A percentile compares a stretch with the other conserved stretches of the same genome.
Conservation (phyloP, 2,797 vertebrate genomes). For the Rhinogobio ventralis region DNA sequence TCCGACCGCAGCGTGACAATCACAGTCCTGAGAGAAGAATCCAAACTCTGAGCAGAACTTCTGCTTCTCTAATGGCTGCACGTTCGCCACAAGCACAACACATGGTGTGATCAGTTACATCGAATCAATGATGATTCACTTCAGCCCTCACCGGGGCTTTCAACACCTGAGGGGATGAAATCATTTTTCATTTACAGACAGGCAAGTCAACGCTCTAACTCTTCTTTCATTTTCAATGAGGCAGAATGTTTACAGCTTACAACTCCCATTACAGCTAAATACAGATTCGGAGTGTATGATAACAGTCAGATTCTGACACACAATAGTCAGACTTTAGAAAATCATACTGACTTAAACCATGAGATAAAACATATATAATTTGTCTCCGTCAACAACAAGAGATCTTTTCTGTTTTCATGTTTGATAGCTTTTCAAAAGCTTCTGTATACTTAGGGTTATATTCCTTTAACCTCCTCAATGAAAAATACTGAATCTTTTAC, state of each 20-base stretch:
- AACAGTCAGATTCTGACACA: background rate
- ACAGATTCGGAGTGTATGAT: background rate
- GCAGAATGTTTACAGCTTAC: background rate
- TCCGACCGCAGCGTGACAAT: background rate
- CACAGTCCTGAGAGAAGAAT: background rate
- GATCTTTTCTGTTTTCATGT: background rate
- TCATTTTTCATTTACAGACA: conserved; percentile 20
- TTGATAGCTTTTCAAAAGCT: background rate
- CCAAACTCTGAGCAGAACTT: conserved; percentile 24
- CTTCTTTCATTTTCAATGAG: background rate
- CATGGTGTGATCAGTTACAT: conserved; percentile 35
- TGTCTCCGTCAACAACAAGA: background rate
- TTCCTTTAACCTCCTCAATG: background rate
- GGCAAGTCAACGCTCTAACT: conserved; percentile 11
- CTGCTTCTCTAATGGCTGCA: conserved; percentile 6
- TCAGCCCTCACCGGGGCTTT: background rate
- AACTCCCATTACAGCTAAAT: background rate
- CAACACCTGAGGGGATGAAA: conserved; percentile 32
- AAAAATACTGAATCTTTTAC: background rate
- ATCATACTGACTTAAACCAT: background rate
- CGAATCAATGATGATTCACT: conserved; percentile 27
- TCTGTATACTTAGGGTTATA: background rate
- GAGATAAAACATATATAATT: background rate
- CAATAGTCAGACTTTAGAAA: background rate
- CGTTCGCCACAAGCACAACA: conserved; percentile 27